A percentile compares a stretch with the other conserved stretches of the same genome.
Evolutionary conservation across 2,888 invertebrate species (phyloP).

Genomic region (Apeira syringaria): DNA sequence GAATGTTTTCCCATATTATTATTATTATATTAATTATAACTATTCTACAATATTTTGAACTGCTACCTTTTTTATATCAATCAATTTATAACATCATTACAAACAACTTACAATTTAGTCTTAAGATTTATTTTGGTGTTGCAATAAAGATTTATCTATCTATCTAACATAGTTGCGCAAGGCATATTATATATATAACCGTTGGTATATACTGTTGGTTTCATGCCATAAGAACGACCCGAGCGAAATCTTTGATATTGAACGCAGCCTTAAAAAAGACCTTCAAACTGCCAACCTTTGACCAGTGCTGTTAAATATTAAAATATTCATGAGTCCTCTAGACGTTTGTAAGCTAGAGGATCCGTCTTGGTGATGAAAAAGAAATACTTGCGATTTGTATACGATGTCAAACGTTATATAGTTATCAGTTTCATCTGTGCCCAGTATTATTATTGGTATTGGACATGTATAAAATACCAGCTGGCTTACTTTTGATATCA

Average conservation of each 20-base stretch:
- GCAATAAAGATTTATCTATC: too few relatives aligned
- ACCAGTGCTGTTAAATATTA: constrained; percentile 46
- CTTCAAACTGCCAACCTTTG: constrained; percentile 39
- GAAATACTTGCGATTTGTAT: constrained; percentile 26
- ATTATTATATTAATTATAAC: too few relatives aligned
- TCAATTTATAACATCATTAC: too few relatives aligned
- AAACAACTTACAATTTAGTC: too few relatives aligned
- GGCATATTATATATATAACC: too few relatives aligned
- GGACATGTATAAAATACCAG: neutral
- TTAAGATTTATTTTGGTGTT: too few relatives aligned
- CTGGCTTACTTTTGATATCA: too few relatives aligned
- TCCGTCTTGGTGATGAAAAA: constrained; percentile 24
- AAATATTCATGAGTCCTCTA: constrained; percentile 53
- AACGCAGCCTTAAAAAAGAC: constrained; percentile 31
- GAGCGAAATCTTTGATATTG: constrained; percentile 32
- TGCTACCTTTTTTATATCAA: too few relatives aligned
- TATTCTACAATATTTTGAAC: too few relatives aligned
- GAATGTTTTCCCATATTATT: too few relatives aligned
- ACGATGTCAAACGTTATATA: neutral
- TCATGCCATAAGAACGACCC: constrained; percentile 13
- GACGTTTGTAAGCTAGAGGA: constrained; percentile 17
- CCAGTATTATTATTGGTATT: neutral
- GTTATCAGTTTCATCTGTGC: neutral
- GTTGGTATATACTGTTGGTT: neutral
- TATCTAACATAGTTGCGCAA: too few relatives aligned